These are phyloP conservation scores for Trachurus trachurus DNA, from an alignment of 2,797 vertebrate species.

Conservation along the genomic window DNA sequence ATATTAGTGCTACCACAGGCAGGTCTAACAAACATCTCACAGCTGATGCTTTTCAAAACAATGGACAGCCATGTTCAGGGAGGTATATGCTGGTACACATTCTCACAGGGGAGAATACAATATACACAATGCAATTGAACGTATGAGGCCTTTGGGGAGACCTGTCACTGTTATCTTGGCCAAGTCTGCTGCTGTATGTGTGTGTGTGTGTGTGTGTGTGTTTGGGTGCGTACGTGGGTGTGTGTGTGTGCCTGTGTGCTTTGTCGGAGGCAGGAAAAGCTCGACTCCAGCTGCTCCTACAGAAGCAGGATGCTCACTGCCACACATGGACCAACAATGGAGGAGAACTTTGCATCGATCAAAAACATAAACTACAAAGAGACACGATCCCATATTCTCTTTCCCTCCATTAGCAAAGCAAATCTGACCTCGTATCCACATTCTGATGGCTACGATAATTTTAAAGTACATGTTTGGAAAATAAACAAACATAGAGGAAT, in stretches of 20 bases:
- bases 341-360: slow-evolving; percentile 55
- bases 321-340: slow-evolving; percentile 63
- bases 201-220: slow-evolving; percentile 13
- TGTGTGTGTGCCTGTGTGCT: slow-evolving; percentile 33
- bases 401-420: slow-evolving; percentile 43
- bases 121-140: slow-evolving; percentile 75
- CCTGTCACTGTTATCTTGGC: slow-evolving; percentile 76
- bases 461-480: slow-evolving; percentile 49
- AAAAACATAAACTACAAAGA: slow-evolving; percentile 49
- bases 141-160: slow-evolving; percentile 71
- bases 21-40: slow-evolving; percentile 82
- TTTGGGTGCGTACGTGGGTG: slow-evolving; percentile 14
- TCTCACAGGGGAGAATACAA: slow-evolving; percentile 72
- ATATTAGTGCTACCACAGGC: slow-evolving; percentile 73
- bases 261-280: slow-evolving; percentile 72
- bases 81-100: slow-evolving; percentile 60
- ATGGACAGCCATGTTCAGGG: slow-evolving; percentile 69
- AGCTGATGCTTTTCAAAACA: slow-evolving; percentile 79
- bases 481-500: slow-evolving; percentile 60
- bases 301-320: slow-evolving; percentile 57
- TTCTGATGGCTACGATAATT: slow-evolving; percentile 36
- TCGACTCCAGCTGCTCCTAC: slow-evolving; percentile 62
- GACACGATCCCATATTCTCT: slow-evolving; percentile 17
- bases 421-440: slow-evolving; percentile 40
- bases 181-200: slow-evolving; percentile 40